Percentiles rank a stretch among this genome's conserved stretches.
Conservation (phyloP, 1,140 invertebrate genomes). For the Drosophila dunni region DNA sequence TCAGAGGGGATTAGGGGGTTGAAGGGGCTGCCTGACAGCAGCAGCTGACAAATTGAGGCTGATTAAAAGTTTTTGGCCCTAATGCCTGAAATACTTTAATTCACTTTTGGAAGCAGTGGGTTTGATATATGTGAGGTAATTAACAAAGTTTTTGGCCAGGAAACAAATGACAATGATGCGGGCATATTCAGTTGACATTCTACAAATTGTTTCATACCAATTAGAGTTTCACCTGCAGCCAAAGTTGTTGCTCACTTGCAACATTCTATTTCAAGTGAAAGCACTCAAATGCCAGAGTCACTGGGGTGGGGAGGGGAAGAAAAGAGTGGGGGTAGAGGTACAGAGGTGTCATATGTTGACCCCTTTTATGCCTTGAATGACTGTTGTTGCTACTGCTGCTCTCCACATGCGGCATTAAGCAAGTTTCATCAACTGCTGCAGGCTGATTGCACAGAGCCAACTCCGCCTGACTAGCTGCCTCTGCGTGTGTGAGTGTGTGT, state of each 20-base stretch:
- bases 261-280: slow-evolving; percentile 48
- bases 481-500: neutral
- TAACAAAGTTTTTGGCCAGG: slow-evolving; percentile 31
- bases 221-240: slow-evolving; percentile 21
- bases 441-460: slow-evolving; percentile 16
- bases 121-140: slow-evolving; percentile 31
- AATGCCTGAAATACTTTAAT: slow-evolving; percentile 17
- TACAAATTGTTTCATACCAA: slow-evolving; percentile 34
- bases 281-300: neutral
- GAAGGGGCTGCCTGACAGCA: neutral
- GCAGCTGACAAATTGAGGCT: slow-evolving; percentile 40
- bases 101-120: neutral
- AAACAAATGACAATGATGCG: slow-evolving; percentile 30
- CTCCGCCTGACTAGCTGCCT: slow-evolving; percentile 28
- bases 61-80: slow-evolving; percentile 39
- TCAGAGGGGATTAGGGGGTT: no score
- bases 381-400: slow-evolving; percentile 42
- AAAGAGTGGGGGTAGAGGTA: neutral
- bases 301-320: neutral
- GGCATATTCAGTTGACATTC: slow-evolving; percentile 20
- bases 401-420: slow-evolving; percentile 67
- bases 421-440: slow-evolving; percentile 64
- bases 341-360: no score
- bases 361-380: slow-evolving; percentile 43
- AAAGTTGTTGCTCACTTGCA: slow-evolving; percentile 3